Evolutionary conservation across 2,888 invertebrate genomes (phyloP), one percentile per base, ranked within the genome.

Genomic region (Lissonota sp.): DNA sequence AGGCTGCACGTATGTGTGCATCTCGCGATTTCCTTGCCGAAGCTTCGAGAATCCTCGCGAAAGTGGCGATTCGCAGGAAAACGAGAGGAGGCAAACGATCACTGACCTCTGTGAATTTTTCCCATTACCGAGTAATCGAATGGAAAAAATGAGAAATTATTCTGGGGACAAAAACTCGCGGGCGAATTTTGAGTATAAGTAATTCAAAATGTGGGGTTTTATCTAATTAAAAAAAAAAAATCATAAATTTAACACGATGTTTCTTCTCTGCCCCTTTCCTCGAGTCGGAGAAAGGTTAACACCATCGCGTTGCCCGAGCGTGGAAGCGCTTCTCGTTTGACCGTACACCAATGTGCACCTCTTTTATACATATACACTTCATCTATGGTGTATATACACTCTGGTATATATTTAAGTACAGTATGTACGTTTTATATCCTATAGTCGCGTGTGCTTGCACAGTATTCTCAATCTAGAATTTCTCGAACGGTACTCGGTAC

Each of bases 401-500:
- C n/a, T 4, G 40, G 39, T 39, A 60, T 39, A 60, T 60, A 40
- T 60, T 60, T 6, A 40, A 37, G 60, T 60, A 40, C 40, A 57
- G 39, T 10, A 8, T 14, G 40, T n/a, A 63, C 63, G 51, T 40
- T 8, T 44, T 63, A 55, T 12, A 12, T 44, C 49, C 49, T 58
- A 60, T 60, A 60, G 44, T 72, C 72, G 72, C 72, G 72, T 26
- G 26, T 62, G 60, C 37, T 46, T 44, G 40, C 40, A 14, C 40
- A 67, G 60, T 75, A 44, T 63, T 46, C 76, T 63, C 55, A 63
- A 63, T 77, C 63, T 81, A 81, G 77, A 81, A 81, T 81, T 81
- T 81, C 77, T 81, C 73, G 73, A 81, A 81, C 80, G 80, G 80
- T 82, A 82, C 79, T 75, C 49, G 67, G 58, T 26, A 66, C 49